Base-by-base conservation (phyloP, 2,113 vertebrate genomes). In the Ciconia stormi region DNA sequence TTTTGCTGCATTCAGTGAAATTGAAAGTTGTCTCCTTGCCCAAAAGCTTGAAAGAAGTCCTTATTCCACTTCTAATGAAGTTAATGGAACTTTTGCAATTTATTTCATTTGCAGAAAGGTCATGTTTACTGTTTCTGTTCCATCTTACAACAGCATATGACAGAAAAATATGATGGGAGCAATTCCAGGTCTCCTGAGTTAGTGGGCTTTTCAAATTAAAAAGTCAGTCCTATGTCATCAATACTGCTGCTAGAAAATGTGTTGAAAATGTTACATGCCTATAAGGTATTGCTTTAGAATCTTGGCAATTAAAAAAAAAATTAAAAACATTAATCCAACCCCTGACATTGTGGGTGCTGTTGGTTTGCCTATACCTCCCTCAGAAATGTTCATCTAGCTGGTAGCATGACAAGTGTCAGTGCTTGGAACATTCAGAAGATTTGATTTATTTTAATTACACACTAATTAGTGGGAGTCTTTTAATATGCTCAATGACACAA, bases 391-490 rank as follows among this genome's bases (percentile, higher is more conserved):
- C 49, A 20, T 65, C 50, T 49, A 47, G 52, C 44, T 87, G 1
- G 0, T 29, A 61, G 19, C 4, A 2, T 47, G 50, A 26, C 32
- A 76, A 83, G 13, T 83, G 50, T 52, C 74, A 88, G 46, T 27
- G 59, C 49, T 70, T 71, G 63, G 55, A 88, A 72, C 58, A 25
- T 67, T 76, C 29, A 27, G 59, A 62, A 81, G 63, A 63, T 87
- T 58, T 76, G n/a, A 81, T 81, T 91, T 89, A 67, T 91, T 97
- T 94, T 76, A 89, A 91, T 90, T 93, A 40, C 63, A 55, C n/a
- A 19, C 62, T 86, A 82, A 93, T 87, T 95, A 95, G 52, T 7
- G 1, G 40, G 49, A 79, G 32, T 40, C 47, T 66, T 93, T 93
- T 89, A 84, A 38, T 65, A 76, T 21, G 4, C 52, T 91, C 82